phyloP scores from a whole-genome alignment of 2,888 invertebrate species.

The Cremastinae sp. region DNA sequence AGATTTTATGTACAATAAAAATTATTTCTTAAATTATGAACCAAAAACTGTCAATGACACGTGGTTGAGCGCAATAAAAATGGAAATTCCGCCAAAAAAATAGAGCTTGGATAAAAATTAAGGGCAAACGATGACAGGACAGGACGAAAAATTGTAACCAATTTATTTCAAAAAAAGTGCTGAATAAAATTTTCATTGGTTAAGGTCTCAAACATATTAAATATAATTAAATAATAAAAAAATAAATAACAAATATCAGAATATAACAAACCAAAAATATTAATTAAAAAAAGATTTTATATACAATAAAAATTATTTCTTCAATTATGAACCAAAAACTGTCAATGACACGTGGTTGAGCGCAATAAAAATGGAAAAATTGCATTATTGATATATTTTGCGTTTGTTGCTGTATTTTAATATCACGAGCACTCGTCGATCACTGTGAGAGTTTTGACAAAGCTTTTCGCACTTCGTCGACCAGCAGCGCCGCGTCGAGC shows the following conservation, averaged over 20 bases:
- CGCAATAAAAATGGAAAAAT: background rate
- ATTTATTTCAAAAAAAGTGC: background rate
- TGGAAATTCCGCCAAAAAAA: slow-evolving; percentile 59
- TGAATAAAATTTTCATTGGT: no score
- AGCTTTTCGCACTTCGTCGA: slow-evolving; percentile 60
- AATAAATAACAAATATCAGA: no score
- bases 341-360: background rate
- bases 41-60: no score
- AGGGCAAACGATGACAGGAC: slow-evolving; percentile 29
- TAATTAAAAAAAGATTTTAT: no score
- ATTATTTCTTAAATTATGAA: no score
- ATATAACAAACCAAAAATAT: no score
- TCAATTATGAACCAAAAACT: background rate
- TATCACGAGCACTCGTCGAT: slow-evolving; percentile 69
- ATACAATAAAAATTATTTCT: background rate
- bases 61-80: no score
- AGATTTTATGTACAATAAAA: no score
- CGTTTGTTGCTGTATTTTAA: slow-evolving; percentile 45
- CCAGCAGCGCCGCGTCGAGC: no score
- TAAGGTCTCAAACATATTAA: no score
- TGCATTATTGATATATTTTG: slow-evolving; percentile 1
- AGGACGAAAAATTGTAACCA: slow-evolving; percentile 41
- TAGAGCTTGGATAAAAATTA: slow-evolving; percentile 29
- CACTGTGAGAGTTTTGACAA: slow-evolving; percentile 66
- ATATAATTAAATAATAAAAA: no score